Percentiles rank a stretch among this genome's conserved stretches.
These are phyloP conservation scores for Laterallus jamaicensis DNA, from an alignment of 2,113 vertebrate species.

Conservation along the genomic window DNA sequence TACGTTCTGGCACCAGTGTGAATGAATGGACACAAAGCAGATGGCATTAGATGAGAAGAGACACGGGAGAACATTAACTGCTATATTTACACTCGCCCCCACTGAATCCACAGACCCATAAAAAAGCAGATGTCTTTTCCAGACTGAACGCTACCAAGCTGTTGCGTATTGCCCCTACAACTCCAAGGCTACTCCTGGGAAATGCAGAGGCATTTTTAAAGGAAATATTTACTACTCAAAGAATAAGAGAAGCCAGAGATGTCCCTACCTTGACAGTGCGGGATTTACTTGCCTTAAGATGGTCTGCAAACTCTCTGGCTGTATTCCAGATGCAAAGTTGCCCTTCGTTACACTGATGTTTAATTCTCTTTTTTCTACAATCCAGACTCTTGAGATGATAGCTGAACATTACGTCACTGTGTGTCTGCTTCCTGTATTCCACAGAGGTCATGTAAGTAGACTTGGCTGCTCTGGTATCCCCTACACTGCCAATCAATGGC, in stretches of 20 bases:
- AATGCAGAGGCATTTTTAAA: neutral
- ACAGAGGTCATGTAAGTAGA: neutral
- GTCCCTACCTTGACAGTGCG: neutral
- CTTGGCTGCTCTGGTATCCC: neutral
- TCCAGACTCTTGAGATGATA: neutral
- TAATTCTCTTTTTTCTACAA: neutral
- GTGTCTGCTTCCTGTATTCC: neutral
- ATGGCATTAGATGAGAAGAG: conserved; percentile 23
- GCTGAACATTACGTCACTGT: neutral
- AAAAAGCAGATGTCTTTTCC: conserved; percentile 47
- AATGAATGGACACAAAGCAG: conserved; percentile 46
- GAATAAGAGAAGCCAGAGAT: neutral
- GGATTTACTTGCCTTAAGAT: neutral
- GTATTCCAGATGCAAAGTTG: neutral
- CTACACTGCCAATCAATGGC: neutral
- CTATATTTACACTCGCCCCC: conserved; percentile 38
- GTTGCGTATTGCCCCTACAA: neutral
- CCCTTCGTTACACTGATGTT: neutral
- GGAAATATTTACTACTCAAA: neutral
- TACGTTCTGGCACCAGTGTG: neutral
- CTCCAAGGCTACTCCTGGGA: neutral
- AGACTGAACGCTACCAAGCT: neutral
- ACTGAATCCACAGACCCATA: conserved; percentile 31
- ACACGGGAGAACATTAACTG: conserved; percentile 12
- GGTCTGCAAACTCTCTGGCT: neutral